A percentile compares a stretch with the other conserved stretches of the same genome.
Evolutionary conservation across 2,888 invertebrate species (phyloP).

Genomic region (Taphrorychus bicolor): DNA sequence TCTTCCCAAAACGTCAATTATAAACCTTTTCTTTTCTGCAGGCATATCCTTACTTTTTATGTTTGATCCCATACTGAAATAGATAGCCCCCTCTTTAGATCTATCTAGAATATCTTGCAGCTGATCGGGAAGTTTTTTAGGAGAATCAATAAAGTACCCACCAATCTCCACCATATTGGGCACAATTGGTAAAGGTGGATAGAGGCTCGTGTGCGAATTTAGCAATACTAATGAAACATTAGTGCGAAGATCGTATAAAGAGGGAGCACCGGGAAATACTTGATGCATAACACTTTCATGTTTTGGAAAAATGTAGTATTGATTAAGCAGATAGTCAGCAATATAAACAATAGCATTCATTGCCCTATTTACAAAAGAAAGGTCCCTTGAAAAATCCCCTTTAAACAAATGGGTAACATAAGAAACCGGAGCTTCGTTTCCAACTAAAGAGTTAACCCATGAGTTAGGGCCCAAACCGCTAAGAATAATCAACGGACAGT

Average conservation of each 20-base stretch:
- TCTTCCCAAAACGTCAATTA: slow-evolving; percentile 64
- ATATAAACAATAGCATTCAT: slow-evolving; percentile 55
- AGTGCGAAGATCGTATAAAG: slow-evolving; percentile 16
- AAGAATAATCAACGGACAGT: slow-evolving; percentile 23
- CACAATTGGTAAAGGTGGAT: slow-evolving; percentile 56
- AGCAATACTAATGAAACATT: slow-evolving; percentile 31
- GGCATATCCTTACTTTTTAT: slow-evolving; percentile 65
- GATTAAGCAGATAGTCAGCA: slow-evolving; percentile 33
- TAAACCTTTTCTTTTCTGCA: slow-evolving; percentile 60
- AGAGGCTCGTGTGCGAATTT: slow-evolving; percentile 32
- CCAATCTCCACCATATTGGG: slow-evolving; percentile 67
- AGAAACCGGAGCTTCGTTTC: slow-evolving; percentile 61
- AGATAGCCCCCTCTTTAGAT: slow-evolving; percentile 58
- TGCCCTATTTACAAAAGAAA: slow-evolving; percentile 62
- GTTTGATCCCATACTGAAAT: slow-evolving; percentile 69
- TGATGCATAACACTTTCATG: slow-evolving; percentile 46
- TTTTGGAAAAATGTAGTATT: slow-evolving; percentile 41
- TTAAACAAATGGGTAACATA: slow-evolving; percentile 60
- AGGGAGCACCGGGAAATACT: slow-evolving; percentile 20
- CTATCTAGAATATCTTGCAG: slow-evolving; percentile 45
- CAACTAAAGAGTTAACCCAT: slow-evolving; percentile 56
- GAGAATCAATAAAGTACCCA: too few species aligned
- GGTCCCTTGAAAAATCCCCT: slow-evolving; percentile 22
- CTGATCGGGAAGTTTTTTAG: slow-evolving; percentile 47
- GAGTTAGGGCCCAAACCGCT: slow-evolving; percentile 43